Evolutionary conservation across 2,113 vertebrate species (phyloP).

Genomic region (Hydrolagus affinis): DNA sequence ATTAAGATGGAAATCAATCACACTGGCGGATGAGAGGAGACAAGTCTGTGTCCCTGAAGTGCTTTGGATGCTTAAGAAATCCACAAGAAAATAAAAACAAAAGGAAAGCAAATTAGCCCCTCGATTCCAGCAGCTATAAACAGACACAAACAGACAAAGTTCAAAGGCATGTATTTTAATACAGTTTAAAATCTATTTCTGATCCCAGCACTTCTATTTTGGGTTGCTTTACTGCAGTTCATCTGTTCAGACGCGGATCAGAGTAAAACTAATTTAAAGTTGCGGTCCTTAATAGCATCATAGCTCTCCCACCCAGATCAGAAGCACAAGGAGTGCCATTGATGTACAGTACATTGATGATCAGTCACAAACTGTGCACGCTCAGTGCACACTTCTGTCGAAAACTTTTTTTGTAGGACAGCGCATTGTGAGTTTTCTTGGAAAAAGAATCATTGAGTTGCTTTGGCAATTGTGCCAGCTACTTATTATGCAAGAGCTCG

Average conservation of each 20-base stretch:
- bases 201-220: neutral
- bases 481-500: neutral
- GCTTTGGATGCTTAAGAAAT: neutral
- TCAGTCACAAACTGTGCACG: neutral
- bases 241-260: neutral
- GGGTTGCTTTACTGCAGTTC: neutral
- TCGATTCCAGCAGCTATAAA: neutral
- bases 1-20: neutral
- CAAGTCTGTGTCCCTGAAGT: neutral
- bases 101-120: neutral
- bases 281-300: neutral
- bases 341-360: neutral
- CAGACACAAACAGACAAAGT: neutral
- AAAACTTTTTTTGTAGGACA: neutral
- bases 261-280: neutral
- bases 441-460: neutral
- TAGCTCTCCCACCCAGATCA: neutral
- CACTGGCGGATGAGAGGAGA: neutral
- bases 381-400: no score
- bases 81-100: neutral
- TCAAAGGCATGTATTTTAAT: neutral
- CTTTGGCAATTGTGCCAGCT: neutral
- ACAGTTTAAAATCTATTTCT: neutral
- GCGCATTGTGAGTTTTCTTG: neutral
- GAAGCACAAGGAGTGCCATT: neutral